phyloP scores from a whole-genome alignment of 2,113 vertebrate species.

The Hypanus sabinus region DNA sequence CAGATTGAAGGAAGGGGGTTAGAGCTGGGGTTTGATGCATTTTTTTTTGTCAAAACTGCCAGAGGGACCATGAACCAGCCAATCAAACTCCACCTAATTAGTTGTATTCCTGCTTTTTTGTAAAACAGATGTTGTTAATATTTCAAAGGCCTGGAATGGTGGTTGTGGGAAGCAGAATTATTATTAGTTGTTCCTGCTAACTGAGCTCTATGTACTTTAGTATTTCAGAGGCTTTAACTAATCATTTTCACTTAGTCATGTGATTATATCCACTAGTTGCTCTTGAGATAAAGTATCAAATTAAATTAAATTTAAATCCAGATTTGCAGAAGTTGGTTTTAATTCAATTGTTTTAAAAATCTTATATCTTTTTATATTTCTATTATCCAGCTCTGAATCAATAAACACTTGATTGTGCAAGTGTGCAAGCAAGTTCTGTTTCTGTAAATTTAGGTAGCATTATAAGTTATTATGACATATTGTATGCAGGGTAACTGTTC shows the following conservation, averaged over 20 bases:
- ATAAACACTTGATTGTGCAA: neutral
- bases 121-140: constrained; percentile 56
- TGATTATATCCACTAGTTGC: neutral
- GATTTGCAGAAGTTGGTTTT: neutral
- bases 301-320: neutral
- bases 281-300: no score
- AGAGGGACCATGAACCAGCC: constrained; percentile 63
- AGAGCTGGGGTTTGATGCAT: constrained; percentile 58
- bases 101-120: constrained; percentile 59
- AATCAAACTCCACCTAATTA: constrained; percentile 69
- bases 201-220: neutral
- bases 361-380: neutral
- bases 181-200: neutral
- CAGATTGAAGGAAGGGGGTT: constrained; percentile 67
- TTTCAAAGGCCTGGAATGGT: constrained; percentile 52
- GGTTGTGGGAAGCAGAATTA: constrained; percentile 41
- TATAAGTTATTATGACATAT: neutral
- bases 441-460: neutral
- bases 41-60: constrained; percentile 70
- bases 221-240: neutral
- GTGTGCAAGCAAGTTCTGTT: neutral
- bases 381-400: neutral
- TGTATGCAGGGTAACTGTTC: neutral
- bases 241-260: neutral
- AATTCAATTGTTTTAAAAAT: neutral